Evolutionary conservation across 2,888 invertebrate species (phyloP).

Genomic region (Brachypalpus laphriformis): DNA sequence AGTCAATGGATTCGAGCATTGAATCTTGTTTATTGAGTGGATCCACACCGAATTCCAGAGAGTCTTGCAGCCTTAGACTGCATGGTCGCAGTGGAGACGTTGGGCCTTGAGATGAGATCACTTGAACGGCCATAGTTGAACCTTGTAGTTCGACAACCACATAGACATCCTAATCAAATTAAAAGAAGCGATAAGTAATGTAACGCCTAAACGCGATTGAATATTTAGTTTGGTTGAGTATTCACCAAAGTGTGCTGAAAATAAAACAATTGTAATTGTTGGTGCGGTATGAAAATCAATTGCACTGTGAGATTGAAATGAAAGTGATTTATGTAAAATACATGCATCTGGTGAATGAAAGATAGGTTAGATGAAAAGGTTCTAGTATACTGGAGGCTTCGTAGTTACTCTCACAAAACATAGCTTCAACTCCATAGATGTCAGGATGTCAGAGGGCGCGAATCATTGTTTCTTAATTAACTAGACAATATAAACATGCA

Average conservation of each 20-base stretch:
- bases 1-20: constrained; percentile 83
- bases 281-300: constrained; percentile 25
- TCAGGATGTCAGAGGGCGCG: too few relatives aligned
- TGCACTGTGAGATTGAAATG: constrained; percentile 5
- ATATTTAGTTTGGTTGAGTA: background rate
- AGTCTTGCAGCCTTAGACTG: constrained; percentile 85
- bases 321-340: background rate
- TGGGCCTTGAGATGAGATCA: constrained; percentile 86
- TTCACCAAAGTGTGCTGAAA: background rate
- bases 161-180: constrained; percentile 87
- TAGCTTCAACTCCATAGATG: too few relatives aligned
- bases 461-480: too few relatives aligned
- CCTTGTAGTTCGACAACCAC: constrained; percentile 93
- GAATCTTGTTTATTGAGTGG: constrained; percentile 83
- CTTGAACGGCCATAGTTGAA: constrained; percentile 89
- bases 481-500: too few relatives aligned
- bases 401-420: too few relatives aligned
- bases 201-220: background rate
- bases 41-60: constrained; percentile 85
- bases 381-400: too few relatives aligned
- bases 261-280: background rate
- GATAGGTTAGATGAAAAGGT: background rate
- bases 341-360: background rate
- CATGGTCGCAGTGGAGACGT: constrained; percentile 83
- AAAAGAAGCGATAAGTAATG: constrained; percentile 61